Evolutionary conservation across 2,797 vertebrate genomes (phyloP), one percentile per base, ranked within the genome.

Genomic region (Microctenopoma steveboyesi): DNA sequence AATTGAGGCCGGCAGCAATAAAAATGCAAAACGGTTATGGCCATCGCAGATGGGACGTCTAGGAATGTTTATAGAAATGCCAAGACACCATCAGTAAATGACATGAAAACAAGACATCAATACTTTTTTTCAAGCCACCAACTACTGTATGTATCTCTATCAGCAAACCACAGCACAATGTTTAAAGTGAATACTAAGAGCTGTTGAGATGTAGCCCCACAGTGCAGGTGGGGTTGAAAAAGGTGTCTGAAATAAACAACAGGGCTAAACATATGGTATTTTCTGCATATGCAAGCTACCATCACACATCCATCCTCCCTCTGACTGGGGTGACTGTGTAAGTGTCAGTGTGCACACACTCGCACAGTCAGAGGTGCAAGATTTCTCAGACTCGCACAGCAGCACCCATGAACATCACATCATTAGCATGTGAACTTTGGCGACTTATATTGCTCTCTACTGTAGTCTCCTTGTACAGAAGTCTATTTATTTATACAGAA

Each of bases 241-340:
- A 55, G 75, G 74, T 75, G 77, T 85, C 67, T 16, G 64, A 33
- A 64, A 28, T 35, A 43, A 78, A 66, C 15, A 60, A 53, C 25
- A 58, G 52, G 28, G 45, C 33, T 16, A 53, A 81, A 75, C 87
- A 92, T 88, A 84, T 89, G 87, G 74, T 79, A 74, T 72, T 88
- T 82, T 72, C 46, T 73, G 81, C 66, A 79, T 68, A 69, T 64
- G 69, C 61, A 69, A 74, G 69, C 64, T 84, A 84, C 67, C 69
- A 67, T 77, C 43, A 55, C 68, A 78, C 18, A 18, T 18, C 18
- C 48, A 53, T 43, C 60, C 42, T 74, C 59, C 60, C 42, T 74
- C 59, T 45, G 37, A 59, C 28, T 27, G 45, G 7, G 16, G 16
- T 9, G 45, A 46, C 7, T 9, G 45, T 46, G 42, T 15, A 42